phyloP scores from a whole-genome alignment of 2,797 vertebrate genomes.

The Urophycis tenuis region DNA sequence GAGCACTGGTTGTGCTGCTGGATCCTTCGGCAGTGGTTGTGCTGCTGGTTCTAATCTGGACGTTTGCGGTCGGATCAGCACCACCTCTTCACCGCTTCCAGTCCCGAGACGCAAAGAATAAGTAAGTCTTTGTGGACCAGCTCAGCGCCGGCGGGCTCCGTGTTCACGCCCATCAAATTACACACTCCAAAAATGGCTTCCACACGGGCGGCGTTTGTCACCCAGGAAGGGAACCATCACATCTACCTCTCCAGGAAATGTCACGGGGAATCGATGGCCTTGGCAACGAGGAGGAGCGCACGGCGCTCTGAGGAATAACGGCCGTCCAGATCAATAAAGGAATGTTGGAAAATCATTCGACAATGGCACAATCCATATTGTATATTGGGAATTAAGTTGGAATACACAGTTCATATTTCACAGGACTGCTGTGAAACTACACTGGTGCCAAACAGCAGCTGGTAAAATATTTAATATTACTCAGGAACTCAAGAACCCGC shows the following conservation, averaged over 20 bases:
- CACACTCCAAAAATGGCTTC: constrained; percentile 67
- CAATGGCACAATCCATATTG: constrained; percentile 53
- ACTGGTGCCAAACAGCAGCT: not conserved
- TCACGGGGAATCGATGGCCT: constrained; percentile 66
- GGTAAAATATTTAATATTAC: not conserved
- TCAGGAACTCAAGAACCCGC: not conserved
- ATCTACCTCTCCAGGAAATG: constrained; percentile 71
- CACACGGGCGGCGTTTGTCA: constrained; percentile 57
- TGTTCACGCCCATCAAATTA: constrained; percentile 73
- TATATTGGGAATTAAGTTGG: constrained; percentile 45
- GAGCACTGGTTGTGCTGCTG: not conserved
- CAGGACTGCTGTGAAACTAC: not conserved
- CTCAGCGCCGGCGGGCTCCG: constrained; percentile 61
- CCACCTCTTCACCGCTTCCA: not conserved
- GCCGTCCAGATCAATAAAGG: constrained; percentile 62
- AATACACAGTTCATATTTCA: constrained; percentile 25
- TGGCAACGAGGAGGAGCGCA: constrained; percentile 58
- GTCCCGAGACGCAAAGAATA: constrained; percentile 27
- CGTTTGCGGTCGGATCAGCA: not conserved
- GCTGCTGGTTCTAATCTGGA: not conserved
- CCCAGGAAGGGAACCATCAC: constrained; percentile 27
- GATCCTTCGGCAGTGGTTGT: not conserved
- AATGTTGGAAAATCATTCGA: constrained; percentile 61
- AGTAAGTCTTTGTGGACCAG: constrained; percentile 64
- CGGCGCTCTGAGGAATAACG: not conserved